phyloP scores from a whole-genome alignment of 2,888 invertebrate species.

The Apodemia duryi region DNA sequence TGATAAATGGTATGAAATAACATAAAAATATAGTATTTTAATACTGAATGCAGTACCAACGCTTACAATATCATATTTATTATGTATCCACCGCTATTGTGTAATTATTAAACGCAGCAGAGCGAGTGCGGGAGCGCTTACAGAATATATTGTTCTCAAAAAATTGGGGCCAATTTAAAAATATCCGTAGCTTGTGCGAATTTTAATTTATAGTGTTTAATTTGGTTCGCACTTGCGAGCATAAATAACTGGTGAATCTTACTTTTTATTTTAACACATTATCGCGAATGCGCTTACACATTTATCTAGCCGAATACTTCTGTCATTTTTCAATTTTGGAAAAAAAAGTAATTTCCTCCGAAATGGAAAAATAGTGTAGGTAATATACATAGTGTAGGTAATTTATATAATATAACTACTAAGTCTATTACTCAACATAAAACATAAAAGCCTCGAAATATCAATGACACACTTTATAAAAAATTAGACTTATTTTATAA shows the following conservation, averaged over 20 bases:
- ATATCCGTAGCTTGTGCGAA: conserved; percentile 3
- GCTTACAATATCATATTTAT: conserved; percentile 3
- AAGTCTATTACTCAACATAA: too few species aligned
- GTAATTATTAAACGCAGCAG: conserved; percentile 5
- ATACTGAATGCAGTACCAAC: background rate
- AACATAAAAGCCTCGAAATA: too few species aligned
- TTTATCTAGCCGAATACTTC: too few species aligned
- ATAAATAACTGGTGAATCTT: background rate
- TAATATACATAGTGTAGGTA: too few species aligned
- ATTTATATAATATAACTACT: too few species aligned
- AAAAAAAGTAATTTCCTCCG: too few species aligned
- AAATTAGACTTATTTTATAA: too few species aligned
- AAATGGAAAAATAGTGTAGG: too few species aligned
- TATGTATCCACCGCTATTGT: conserved; percentile 2
- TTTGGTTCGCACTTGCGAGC: background rate
- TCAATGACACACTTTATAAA: too few species aligned
- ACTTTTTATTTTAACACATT: background rate
- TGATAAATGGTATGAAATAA: too few species aligned
- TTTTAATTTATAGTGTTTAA: conserved; percentile 14
- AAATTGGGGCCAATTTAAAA: conserved; percentile 12
- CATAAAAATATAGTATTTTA: background rate
- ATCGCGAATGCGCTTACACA: too few species aligned
- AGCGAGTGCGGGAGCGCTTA: conserved; percentile 7
- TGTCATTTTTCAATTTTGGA: too few species aligned
- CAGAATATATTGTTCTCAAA: conserved; percentile 11